Percentiles rank a stretch among this genome's conserved stretches.
These are phyloP conservation scores for Passer domesticus DNA, from an alignment of 2,113 vertebrate genomes.

Conservation along the genomic window DNA sequence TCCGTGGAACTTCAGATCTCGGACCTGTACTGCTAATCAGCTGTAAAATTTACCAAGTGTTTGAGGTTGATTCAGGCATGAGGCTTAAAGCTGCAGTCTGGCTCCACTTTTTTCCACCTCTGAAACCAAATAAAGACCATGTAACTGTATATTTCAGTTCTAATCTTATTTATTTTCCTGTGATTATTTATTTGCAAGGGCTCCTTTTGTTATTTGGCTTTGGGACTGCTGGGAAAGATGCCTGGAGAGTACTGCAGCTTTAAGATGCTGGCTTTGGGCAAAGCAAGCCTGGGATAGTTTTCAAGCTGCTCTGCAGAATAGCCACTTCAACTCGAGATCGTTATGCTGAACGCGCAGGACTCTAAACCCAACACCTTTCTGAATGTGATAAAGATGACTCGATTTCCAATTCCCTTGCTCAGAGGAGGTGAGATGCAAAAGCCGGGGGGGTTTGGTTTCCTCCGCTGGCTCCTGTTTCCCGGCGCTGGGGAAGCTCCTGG, in stretches of 20 bases:
- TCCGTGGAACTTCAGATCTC: neutral
- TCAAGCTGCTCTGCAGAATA: neutral
- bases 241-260: constrained; percentile 59
- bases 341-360: neutral
- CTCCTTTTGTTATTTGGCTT: constrained; percentile 49
- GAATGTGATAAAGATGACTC: constrained; percentile 37
- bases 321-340: neutral
- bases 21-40: neutral
- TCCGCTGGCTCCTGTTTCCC: constrained; percentile 10
- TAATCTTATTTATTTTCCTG: constrained; percentile 60
- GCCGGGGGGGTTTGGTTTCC: constrained; percentile 38
- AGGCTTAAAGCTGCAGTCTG: constrained; percentile 64
- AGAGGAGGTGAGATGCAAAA: neutral
- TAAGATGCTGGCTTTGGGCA: constrained; percentile 30
- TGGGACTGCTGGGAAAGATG: constrained; percentile 45
- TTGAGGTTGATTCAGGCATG: neutral
- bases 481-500: neutral
- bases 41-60: constrained; percentile 17
- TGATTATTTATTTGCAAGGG: constrained; percentile 67
- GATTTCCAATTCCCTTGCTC: neutral
- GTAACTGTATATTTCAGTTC: constrained; percentile 46
- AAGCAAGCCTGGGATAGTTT: neutral
- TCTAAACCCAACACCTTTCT: constrained; percentile 18
- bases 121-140: constrained; percentile 68
- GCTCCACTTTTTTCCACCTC: constrained; percentile 54